These are phyloP conservation scores for Oryzaephilus surinamensis DNA, from an alignment of 1,140 invertebrate genomes.

Conservation along the genomic window DNA sequence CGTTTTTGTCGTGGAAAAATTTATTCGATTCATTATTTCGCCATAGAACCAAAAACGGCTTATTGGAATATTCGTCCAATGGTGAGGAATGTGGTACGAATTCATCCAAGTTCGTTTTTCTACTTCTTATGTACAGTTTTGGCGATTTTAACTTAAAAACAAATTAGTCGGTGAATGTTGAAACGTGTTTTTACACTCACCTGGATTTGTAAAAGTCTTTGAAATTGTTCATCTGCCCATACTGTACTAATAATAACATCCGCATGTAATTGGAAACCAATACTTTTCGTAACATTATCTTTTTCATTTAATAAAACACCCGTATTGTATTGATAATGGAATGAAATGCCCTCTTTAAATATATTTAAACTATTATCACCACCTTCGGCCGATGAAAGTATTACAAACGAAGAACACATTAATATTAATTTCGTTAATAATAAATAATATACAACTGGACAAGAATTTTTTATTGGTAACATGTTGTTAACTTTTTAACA, in stretches of 20 bases:
- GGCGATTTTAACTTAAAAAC: slow-evolving; percentile 41
- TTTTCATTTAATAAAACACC: slow-evolving; percentile 43
- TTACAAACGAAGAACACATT: no score
- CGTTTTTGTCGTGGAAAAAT: slow-evolving; percentile 42
- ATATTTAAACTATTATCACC: slow-evolving; percentile 21
- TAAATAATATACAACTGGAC: no score
- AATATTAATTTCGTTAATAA: no score
- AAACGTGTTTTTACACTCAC: slow-evolving; percentile 15
- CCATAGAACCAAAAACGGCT: slow-evolving; percentile 49
- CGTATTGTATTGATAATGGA: slow-evolving; percentile 38
- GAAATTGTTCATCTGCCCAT: slow-evolving; percentile 42
- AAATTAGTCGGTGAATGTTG: neutral
- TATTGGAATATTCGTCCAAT: slow-evolving; percentile 40
- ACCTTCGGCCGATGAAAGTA: slow-evolving; percentile 32
- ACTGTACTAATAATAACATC: slow-evolving; percentile 40
- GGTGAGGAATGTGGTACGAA: slow-evolving; percentile 50
- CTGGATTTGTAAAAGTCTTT: slow-evolving; percentile 40
- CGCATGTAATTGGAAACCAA: slow-evolving; percentile 45
- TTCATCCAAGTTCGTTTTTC: slow-evolving; percentile 53
- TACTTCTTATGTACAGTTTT: slow-evolving; percentile 49
- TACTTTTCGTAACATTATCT: slow-evolving; percentile 39
- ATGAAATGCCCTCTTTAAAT: slow-evolving; percentile 31
- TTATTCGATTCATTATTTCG: slow-evolving; percentile 42
- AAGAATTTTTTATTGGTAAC: no score
- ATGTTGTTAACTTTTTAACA: no score